Evolutionary conservation across 2,113 vertebrate genomes (phyloP).

Genomic region (Amazona guildingii): DNA sequence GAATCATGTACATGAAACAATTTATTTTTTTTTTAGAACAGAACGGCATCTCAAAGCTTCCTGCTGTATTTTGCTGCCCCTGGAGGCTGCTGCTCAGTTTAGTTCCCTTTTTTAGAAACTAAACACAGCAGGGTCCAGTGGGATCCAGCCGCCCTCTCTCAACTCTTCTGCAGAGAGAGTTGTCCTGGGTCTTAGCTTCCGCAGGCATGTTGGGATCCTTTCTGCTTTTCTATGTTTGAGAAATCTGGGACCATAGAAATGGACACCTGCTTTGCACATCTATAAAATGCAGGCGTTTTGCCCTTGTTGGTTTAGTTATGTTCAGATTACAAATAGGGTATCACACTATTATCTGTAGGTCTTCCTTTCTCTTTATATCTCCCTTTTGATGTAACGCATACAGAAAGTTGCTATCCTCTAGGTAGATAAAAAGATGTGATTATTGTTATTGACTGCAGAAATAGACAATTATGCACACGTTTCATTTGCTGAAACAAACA

Average conservation of each 20-base stretch:
- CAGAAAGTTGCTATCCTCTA: neutral
- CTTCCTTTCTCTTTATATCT: neutral
- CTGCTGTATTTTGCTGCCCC: constrained; percentile 63
- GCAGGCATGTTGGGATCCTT: neutral
- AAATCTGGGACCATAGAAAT: neutral
- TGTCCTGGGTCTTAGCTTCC: constrained; percentile 1
- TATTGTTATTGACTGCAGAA: neutral
- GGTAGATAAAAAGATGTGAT: neutral
- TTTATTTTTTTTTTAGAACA: constrained; percentile 17
- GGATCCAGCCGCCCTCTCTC: constrained; percentile 64
- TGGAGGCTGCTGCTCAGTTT: constrained; percentile 36
- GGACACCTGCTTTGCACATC: neutral
- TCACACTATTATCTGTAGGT: neutral
- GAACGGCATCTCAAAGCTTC: constrained; percentile 31
- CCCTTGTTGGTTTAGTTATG: neutral
- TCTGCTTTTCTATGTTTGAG: neutral
- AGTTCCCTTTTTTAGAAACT: constrained; percentile 62
- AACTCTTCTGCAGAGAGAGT: neutral
- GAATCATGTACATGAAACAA: constrained; percentile 1
- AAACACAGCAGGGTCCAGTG: constrained; percentile 64
- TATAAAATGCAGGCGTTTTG: neutral
- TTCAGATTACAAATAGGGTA: neutral
- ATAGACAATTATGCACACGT: neutral
- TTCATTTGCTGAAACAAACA: constrained; percentile 1
- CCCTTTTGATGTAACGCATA: fast-evolving